These are phyloP conservation scores for Microctenopoma stevenorrisi DNA, from an alignment of 2,797 vertebrate genomes.

Conservation along the genomic window DNA sequence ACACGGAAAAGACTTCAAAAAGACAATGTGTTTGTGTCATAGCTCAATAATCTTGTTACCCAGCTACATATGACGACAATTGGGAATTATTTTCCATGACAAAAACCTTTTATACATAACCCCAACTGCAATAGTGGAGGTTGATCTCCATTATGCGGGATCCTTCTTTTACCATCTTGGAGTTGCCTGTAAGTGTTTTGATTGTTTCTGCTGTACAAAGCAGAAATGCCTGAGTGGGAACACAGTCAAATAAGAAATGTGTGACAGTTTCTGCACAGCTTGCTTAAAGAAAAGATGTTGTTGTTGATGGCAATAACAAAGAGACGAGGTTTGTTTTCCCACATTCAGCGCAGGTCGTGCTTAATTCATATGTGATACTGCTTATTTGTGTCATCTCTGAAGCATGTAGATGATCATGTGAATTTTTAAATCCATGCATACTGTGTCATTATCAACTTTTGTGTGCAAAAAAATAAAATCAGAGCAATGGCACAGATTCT, in stretches of 20 bases:
- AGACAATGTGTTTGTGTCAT: no score
- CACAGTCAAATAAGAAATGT: neutral
- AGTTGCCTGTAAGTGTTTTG: constrained; percentile 9
- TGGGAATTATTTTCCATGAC: neutral
- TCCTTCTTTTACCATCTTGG: neutral
- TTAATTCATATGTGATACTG: neutral
- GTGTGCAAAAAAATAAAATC: no score
- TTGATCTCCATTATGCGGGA: neutral
- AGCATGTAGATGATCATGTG: no score
- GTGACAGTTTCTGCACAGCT: neutral
- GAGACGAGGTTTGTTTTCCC: neutral
- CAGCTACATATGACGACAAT: neutral
- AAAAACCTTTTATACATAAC: constrained; percentile 3
- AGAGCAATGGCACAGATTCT: no score
- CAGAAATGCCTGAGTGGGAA: neutral
- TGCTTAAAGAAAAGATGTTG: neutral
- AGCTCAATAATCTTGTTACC: constrained; percentile 5
- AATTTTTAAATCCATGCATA: no score
- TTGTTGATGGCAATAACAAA: neutral
- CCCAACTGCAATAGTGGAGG: constrained; percentile 4
- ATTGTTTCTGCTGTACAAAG: constrained; percentile 3
- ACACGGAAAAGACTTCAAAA: neutral
- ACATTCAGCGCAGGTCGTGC: neutral
- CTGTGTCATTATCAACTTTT: no score
- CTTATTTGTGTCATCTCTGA: no score